Percentiles rank a stretch among this genome's conserved stretches.
Conservation (phyloP, 30 jellyfish, hydroid and myxozoan genomes). For the Chironex yamaguchii region DNA sequence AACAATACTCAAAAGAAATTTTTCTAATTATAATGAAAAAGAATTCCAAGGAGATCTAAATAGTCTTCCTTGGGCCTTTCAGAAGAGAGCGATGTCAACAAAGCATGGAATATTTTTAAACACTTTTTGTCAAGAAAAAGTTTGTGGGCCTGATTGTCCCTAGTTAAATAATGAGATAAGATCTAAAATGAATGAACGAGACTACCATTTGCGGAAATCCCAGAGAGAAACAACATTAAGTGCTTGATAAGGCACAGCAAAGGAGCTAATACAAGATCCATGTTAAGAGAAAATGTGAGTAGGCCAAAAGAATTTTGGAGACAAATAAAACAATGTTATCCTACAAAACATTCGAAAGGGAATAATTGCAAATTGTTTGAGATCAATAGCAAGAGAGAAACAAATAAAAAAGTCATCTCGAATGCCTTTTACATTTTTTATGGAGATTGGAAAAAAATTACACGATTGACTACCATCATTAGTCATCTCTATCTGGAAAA, state of each 20-base stretch:
- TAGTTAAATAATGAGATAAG: constrained; percentile 15
- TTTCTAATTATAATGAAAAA: constrained; percentile 33
- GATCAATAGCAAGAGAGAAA: constrained; percentile 54
- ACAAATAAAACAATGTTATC: constrained; percentile 26
- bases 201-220: constrained; percentile 31
- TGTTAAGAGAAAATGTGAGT: constrained; percentile 11
- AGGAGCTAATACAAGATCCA: constrained; percentile 8
- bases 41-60: constrained; percentile 1
- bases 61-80: constrained; percentile 42
- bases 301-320: neutral
- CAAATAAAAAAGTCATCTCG: constrained; percentile 38
- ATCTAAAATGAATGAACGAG: constrained; percentile 47
- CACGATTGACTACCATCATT: constrained; percentile 42
- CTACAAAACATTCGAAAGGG: constrained; percentile 41
- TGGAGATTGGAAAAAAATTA: constrained; percentile 33
- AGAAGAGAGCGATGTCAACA: constrained; percentile 19
- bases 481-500: constrained; percentile 48
- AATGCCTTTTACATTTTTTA: constrained; percentile 52
- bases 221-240: constrained; percentile 30
- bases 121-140: constrained; percentile 3
- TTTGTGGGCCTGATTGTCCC: constrained; percentile 32
- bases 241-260: constrained; percentile 23
- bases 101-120: constrained; percentile 17
- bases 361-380: constrained; percentile 48
- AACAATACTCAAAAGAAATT: constrained; percentile 51